Evolutionary conservation across 2,888 invertebrate species (phyloP), one percentile per base, ranked within the genome.

Genomic region (Drosophila testacea): DNA sequence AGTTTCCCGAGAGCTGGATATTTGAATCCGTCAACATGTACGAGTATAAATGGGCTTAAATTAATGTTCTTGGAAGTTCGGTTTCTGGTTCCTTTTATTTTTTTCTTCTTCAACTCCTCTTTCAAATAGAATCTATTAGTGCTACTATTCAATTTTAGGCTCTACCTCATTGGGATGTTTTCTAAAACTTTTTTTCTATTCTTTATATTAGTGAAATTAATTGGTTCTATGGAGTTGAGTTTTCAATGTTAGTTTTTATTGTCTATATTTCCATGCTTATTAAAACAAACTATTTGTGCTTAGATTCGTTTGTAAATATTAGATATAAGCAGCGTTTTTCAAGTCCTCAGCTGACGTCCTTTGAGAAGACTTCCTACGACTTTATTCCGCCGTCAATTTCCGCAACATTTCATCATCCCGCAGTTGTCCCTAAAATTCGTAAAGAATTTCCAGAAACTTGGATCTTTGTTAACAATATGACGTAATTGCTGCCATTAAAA

Each of bases 361-460:
- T 11, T 5, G 10, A 1, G 44, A 16, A 0, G 10, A 4, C 41
- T 41, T 7, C 41, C 7, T 7, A 16, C 7, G 41, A 10, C 10
- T 22, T 0, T 5, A 4, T 22, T 10, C n/a, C 22, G 30, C 32
- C 22, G 9, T 32, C 7, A 6, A 6, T 6, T 32, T 2, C 32
- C 32, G 0, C 32, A 6, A 7, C 32, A 32, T 2, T 7, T 32
- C 32, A 9, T 41, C 4, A 9, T 10, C 32, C 50, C 3, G 22
- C 10, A 22, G 50, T 10, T 11, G 22, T 10, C 4, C 61, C 66
- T 1, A 87, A 88, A 84, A 92, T 94, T 69, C 93, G 95, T 87
- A 94, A 93, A 91, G 91, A 94, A 90, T 95, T 95, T 91, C 95
- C 95, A 64, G 95, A 95, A 93, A 95, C 95, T 69, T 95, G 95